A percentile compares a stretch with the other conserved stretches of the same genome.
These are phyloP conservation scores for Melanotus villosus DNA, from an alignment of 2,888 invertebrate species.

Conservation along the genomic window DNA sequence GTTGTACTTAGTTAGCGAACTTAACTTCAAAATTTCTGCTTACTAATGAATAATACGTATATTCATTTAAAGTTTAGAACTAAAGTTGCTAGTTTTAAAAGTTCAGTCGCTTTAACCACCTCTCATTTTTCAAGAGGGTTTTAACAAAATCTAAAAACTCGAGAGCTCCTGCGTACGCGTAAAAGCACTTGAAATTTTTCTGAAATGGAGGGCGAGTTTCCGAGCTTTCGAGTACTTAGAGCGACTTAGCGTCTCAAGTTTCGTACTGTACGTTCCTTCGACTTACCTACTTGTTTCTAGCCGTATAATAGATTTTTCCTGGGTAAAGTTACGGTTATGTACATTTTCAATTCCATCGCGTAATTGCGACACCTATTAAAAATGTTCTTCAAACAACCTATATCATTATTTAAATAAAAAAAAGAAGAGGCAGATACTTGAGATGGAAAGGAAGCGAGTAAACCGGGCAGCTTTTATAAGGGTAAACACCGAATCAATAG, in stretches of 20 bases:
- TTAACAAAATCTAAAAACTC: slow-evolving; percentile 25
- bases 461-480: slow-evolving; percentile 14
- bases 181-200: slow-evolving; percentile 25
- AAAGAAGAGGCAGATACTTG: background rate
- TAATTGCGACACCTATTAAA: background rate
- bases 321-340: background rate
- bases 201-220: background rate
- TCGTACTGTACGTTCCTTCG: background rate
- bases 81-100: too few species aligned
- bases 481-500: slow-evolving; percentile 23
- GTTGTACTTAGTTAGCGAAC: too few species aligned
- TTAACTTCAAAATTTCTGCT: too few species aligned
- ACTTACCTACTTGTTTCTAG: background rate
- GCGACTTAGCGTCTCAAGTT: background rate
- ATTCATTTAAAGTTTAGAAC: too few species aligned
- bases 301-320: background rate
- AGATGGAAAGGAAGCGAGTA: background rate
- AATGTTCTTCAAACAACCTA: too few species aligned
- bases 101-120: background rate
- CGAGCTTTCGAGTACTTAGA: background rate
- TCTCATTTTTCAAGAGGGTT: slow-evolving; percentile 25
- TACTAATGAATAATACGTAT: too few species aligned
- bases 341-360: background rate
- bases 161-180: slow-evolving; percentile 20
- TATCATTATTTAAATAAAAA: too few species aligned